Evolutionary conservation across 2,888 invertebrate genomes (phyloP), one percentile per base, ranked within the genome.

Genomic region (Drosophila aldrichi): DNA sequence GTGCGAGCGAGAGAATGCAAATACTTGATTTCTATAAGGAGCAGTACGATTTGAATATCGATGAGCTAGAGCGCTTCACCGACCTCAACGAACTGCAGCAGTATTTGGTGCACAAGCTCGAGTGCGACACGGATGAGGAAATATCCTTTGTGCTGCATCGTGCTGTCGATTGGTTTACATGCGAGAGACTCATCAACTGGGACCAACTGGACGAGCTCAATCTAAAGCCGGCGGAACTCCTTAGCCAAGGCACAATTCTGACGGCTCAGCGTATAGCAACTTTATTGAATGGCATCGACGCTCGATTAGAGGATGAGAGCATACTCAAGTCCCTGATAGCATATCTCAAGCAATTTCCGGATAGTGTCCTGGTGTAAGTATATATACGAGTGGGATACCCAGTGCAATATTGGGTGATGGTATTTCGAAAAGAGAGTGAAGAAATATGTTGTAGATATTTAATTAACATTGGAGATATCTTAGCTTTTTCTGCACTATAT

Each of bases 91-190:
- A 63, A 29, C 46, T 62, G 32, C 62, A 57, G 41, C 20, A 25
- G 6, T 71, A 57, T 29, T 34, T 81, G 20, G 6, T 61, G 7
- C 20, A 60, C 0, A 72, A 70, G 38, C 38, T 85, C 5, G 46
- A 52, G 22, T 63, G 65, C 16, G 40, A 60, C 9, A n/a, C 49
- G 12, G 72, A 71, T 29, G 67, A 64, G 1, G 81, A 82, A 32
- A 51, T 60, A 16, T n/a, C 54, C 0, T 78, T 84, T 56, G 70
- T 84, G 0, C 49, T 66, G 22, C 73, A 65, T 38, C 78, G 71
- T 40, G 58, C 60, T 22, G 61, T 80, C 8, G 82, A 84, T 58
- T 75, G 74, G 55, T 75, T 67, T 55, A 29, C 54, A 2, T 55
- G 59, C 29, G 57, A 63, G 36, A 64, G 63, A 3, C n/a, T 76